These are phyloP conservation scores for Agrotis segetum DNA, from an alignment of 2,888 invertebrate genomes.

Conservation along the genomic window DNA sequence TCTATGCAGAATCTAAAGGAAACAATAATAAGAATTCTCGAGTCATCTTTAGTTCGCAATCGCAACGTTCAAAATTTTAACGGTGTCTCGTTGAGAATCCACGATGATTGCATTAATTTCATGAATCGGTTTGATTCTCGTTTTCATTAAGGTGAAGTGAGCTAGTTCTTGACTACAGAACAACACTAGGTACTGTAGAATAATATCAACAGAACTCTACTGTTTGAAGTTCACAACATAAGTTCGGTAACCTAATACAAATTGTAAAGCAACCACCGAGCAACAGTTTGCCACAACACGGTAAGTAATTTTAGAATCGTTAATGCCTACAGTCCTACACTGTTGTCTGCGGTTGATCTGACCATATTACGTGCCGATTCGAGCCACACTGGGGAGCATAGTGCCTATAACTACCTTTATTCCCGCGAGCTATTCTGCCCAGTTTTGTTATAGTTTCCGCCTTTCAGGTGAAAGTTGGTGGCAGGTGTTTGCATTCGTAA, in stretches of 20 bases:
- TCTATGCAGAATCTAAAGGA: too few relatives aligned
- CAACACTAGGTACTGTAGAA: too few relatives aligned
- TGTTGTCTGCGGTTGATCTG: slow-evolving; percentile 39
- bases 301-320: slow-evolving; percentile 40
- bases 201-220: slow-evolving; percentile 4
- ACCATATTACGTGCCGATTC: slow-evolving; percentile 33
- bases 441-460: slow-evolving; percentile 45
- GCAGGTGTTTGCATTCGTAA: slow-evolving; percentile 33
- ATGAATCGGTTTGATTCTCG: too few relatives aligned
- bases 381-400: slow-evolving; percentile 14
- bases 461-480: slow-evolving; percentile 32
- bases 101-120: too few relatives aligned
- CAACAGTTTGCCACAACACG: slow-evolving; percentile 12
- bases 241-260: slow-evolving; percentile 17
- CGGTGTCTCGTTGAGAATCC: too few relatives aligned
- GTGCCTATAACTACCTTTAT: slow-evolving; percentile 7
- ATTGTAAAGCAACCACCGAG: slow-evolving; percentile 4
- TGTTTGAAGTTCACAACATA: neutral
- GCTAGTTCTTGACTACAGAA: too few relatives aligned
- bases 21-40: too few relatives aligned
- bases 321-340: slow-evolving; percentile 1
- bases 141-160: too few relatives aligned
- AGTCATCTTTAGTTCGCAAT: too few relatives aligned
- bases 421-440: slow-evolving; percentile 27
- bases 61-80: too few relatives aligned